phyloP scores from a whole-genome alignment of 2,888 invertebrate species.

The Latrodectus hesperus region DNA sequence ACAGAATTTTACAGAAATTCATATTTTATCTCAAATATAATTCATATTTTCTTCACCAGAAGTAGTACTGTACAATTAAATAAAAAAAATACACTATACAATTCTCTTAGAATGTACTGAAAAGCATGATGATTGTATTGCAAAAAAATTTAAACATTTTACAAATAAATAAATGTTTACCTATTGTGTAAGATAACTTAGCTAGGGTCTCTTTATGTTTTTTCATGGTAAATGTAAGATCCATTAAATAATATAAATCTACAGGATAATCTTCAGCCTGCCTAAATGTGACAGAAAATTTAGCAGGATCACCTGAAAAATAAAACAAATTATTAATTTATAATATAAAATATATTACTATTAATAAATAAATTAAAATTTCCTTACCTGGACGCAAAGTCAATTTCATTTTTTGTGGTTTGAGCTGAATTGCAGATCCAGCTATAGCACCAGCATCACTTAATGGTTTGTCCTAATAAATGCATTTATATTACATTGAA shows the following conservation, averaged over 20 bases:
- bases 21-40: no score
- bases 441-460: constrained; percentile 76
- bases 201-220: constrained; percentile 97
- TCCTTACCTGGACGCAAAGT: constrained; percentile 65
- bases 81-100: no score
- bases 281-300: constrained; percentile 82
- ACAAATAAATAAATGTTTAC: constrained; percentile 9
- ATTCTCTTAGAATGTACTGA: no score
- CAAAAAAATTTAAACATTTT: no score
- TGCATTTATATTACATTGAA: no score
- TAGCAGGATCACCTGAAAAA: constrained; percentile 83
- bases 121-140: no score
- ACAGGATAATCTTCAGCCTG: constrained; percentile 96
- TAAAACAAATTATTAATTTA: background rate
- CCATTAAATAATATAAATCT: constrained; percentile 99
- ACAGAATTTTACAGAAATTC: no score
- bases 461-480: constrained; percentile 76
- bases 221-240: constrained; percentile 98
- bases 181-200: constrained; percentile 76
- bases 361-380: background rate
- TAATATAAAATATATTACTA: background rate
- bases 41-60: no score
- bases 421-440: constrained; percentile 69
- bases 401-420: constrained; percentile 68
- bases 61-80: no score